A percentile compares a stretch with the other conserved stretches of the same genome.
phyloP scores from a whole-genome alignment of 2,888 invertebrate species.

The Micoletzkya japonica region DNA sequence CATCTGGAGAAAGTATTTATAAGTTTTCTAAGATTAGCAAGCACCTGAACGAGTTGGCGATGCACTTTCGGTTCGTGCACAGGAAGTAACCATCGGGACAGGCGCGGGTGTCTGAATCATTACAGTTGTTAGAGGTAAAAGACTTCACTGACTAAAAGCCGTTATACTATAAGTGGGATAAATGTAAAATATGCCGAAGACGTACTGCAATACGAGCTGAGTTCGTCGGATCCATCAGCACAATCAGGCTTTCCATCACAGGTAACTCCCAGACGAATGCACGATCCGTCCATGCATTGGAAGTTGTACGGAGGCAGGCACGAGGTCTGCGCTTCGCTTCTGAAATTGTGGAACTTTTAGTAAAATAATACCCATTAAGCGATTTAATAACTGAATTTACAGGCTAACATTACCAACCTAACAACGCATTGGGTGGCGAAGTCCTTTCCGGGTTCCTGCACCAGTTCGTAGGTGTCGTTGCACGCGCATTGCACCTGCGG shows the following conservation, averaged over 20 bases:
- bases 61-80: constrained; percentile 71
- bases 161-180: background rate
- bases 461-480: constrained; percentile 81
- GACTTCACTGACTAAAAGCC: background rate
- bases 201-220: constrained; percentile 72
- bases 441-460: constrained; percentile 71
- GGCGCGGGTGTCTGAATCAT: constrained; percentile 51
- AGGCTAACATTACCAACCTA: constrained; percentile 19
- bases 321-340: constrained; percentile 11
- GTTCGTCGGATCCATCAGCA: constrained; percentile 90
- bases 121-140: background rate
- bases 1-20: constrained; percentile 70
- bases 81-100: constrained; percentile 62
- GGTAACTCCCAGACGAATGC: constrained; percentile 85
- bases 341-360: background rate
- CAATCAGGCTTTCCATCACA: constrained; percentile 86
- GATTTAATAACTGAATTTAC: background rate
- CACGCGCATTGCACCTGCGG: constrained; percentile 82
- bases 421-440: constrained; percentile 59
- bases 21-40: background rate
- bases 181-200: background rate
- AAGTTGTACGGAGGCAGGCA: constrained; percentile 63
- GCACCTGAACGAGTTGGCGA: constrained; percentile 73
- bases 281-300: constrained; percentile 36
- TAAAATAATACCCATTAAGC: background rate